Evolutionary conservation across 2,797 vertebrate genomes (phyloP), one percentile per base, ranked within the genome.

Genomic region (Rhabdophis nuchalis): DNA sequence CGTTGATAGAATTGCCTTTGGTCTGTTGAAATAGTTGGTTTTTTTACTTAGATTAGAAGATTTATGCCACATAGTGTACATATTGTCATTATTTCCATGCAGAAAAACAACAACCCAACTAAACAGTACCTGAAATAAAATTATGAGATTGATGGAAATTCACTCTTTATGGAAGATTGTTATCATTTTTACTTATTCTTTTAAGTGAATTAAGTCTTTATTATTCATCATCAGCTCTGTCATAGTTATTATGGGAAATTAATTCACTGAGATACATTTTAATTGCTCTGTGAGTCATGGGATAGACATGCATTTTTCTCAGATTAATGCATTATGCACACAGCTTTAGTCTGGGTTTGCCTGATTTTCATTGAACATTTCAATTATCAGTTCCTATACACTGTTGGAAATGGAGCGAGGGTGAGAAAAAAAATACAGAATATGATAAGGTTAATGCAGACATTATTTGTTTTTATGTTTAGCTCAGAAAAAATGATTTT

Each of bases 111-210:
- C 95, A 95, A 90, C n/a, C n/a, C n/a, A n/a, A 94, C 36, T 14
- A 88, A 77, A 92, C 36, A 68, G 88, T 89, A 93, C 92, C 95
- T 95, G 90, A 97, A 97, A 88, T 94, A 93, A 97, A 97, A 96
- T 77, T 88, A 92, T 90, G 82, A 95, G 93, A 95, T 90, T 94
- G 50, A 29, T 89, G 95, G 95, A 94, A 89, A 90, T 87, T 88
- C 86, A 94, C 90, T 23, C 0, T 95, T 68, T 86, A 36, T 61
- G 20, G 89, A 92, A 95, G 93, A 93, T 86, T 68, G 54, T 90
- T 14, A 93, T 93, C 61, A 95, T 92, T 95, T 68, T 94, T 92
- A 5, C 52, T 96, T 94, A 94, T 92, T 89, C 94, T 25, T 93
- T 92, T 94, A 95, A 92, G 54, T 88, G 91, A 94, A 93, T 68